These are phyloP conservation scores for Panthera tigris DNA, from an alignment of 2,113 vertebrate species.

Conservation along the genomic window DNA sequence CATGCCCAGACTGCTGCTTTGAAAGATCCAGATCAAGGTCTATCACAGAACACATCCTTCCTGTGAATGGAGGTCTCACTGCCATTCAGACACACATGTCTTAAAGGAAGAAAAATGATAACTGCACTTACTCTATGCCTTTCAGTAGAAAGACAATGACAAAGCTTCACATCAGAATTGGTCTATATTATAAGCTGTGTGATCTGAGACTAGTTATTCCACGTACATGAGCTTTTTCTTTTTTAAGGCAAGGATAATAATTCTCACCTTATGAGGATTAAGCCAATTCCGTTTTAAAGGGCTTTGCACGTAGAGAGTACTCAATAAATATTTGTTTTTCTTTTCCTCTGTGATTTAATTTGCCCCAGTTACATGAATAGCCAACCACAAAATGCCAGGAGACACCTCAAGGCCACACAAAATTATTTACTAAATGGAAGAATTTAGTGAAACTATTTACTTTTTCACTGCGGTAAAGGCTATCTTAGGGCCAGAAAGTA, in stretches of 20 bases:
- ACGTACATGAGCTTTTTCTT: not conserved
- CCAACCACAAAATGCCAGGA: slow-evolving; percentile 30
- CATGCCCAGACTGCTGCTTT: not conserved
- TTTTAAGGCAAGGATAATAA: not conserved
- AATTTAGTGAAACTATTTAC: slow-evolving; percentile 22
- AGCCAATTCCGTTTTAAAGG: slow-evolving; percentile 37
- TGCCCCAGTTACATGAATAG: slow-evolving; percentile 19
- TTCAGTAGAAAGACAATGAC: not conserved
- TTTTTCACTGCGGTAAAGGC: not conserved
- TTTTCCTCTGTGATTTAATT: not conserved
- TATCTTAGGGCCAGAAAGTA: not conserved
- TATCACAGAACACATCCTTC: not conserved
- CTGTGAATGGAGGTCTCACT: not conserved
- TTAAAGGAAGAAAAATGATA: not conserved
- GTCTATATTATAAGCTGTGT: not conserved
- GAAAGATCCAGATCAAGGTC: not conserved
- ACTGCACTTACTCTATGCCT: not conserved
- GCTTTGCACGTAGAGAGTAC: not conserved
- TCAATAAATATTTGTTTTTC: slow-evolving; percentile 34
- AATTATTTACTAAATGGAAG: slow-evolving; percentile 33
- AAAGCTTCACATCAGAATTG: not conserved
- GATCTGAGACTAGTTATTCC: not conserved
- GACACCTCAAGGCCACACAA: not conserved
- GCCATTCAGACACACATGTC: not conserved
- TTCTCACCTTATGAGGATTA: not conserved